Evolutionary conservation across 2,113 vertebrate genomes (phyloP), one percentile per base, ranked within the genome.

Genomic region (Dromas ardeola): DNA sequence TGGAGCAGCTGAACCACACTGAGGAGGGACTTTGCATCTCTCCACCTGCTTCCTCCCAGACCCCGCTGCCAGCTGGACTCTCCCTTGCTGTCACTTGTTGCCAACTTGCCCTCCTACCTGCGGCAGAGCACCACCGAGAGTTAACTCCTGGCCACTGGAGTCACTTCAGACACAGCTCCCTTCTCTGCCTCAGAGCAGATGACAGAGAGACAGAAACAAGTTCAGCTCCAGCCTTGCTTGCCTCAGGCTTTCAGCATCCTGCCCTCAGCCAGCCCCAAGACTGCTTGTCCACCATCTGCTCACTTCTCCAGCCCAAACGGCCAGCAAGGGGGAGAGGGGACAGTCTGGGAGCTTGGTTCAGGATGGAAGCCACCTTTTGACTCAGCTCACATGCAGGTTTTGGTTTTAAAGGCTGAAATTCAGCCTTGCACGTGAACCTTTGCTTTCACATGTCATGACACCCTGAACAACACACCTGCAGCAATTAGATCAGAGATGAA

Each of bases 21-120:
- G 73, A 71, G 88, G 72, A 91, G 83, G 76, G 76, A n/a, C 77
- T 90, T 4, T 6, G 49, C 80, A 52, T 94, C 77, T 12, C 83
- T 22, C 72, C 72, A 36, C 86, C n/a, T 7, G 71, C 84, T 47
- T 65, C 79, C 88, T 74, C 50, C 47, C 67, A 42, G 77, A 13
- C 91, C 92, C 78, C 30, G 70, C 78, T 77, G 96, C 92, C 96
- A 90, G 95, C 93, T 93, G 92, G 92, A 88, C 85, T 52, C 85
- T 38, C 1, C 0, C 42, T 81, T 3, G 7, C 94, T 6, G 7
- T 84, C 95, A 83, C 92, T 88, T 92, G 88, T 87, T 90, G 95
- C 95, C 96, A 90, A 0, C 91, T 87, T 6, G 0, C 42, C 77
- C 73, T 86, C 53, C 52, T 58, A 19, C 42, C 53, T 25, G 1